Evolutionary conservation across 2,888 invertebrate species (phyloP).

Genomic region (Aspidiotus destructor): DNA sequence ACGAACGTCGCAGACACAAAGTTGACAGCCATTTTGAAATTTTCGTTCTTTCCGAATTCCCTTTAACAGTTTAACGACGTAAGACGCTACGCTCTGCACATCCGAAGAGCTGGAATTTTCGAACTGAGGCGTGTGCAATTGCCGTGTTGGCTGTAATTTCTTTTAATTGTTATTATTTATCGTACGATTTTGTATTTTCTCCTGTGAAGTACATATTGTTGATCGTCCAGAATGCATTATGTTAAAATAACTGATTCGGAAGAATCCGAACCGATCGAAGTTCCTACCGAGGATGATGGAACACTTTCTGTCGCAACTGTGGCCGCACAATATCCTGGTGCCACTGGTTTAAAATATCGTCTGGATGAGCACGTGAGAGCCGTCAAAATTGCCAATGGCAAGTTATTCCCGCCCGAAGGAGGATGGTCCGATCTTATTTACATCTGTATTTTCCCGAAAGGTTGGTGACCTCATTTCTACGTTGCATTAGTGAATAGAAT

Average conservation of each 20-base stretch:
- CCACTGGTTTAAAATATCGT: conserved; percentile 92
- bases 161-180: too few species aligned
- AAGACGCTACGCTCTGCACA: too few species aligned
- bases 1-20: too few species aligned
- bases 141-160: too few species aligned
- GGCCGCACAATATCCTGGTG: conserved; percentile 93
- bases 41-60: too few species aligned
- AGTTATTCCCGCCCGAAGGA: conserved; percentile 80
- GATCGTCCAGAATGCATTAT: conserved; percentile 42
- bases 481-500: neutral
- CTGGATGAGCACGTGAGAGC: conserved; percentile 81
- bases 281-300: conserved; percentile 89
- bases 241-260: conserved; percentile 91
- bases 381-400: conserved; percentile 80
- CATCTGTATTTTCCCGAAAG: conserved; percentile 52
- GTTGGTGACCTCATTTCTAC: conserved; percentile 38
- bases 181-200: too few species aligned
- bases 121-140: too few species aligned
- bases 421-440: conserved; percentile 67
- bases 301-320: conserved; percentile 84
- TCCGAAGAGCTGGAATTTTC: too few species aligned
- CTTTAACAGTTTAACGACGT: too few species aligned
- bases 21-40: too few species aligned
- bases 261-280: conserved; percentile 82
- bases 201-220: neutral